Percentiles rank a stretch among this genome's conserved stretches.
These are phyloP conservation scores for Aphyosemion australe DNA, from an alignment of 2,113 vertebrate genomes.

Conservation along the genomic window DNA sequence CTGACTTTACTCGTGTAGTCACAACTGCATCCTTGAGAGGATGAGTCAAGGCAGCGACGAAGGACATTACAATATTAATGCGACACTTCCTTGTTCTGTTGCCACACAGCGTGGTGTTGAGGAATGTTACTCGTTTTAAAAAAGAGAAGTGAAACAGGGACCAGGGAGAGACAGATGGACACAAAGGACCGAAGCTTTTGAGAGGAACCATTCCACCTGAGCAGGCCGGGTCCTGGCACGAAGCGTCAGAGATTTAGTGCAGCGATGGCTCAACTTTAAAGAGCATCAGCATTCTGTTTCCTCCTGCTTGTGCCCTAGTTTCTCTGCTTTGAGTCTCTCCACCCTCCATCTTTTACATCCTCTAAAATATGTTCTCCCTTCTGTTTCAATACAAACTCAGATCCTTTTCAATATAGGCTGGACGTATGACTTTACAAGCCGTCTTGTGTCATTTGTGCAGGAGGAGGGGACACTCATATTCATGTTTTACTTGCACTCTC, in stretches of 20 bases:
- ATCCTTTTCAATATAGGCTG: no score
- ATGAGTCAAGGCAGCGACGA: constrained; percentile 5
- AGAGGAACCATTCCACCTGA: constrained; percentile 27
- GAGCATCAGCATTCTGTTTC: constrained; percentile 30
- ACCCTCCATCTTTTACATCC: constrained; percentile 25
- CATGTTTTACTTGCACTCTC: constrained; percentile 5
- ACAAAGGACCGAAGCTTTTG: constrained; percentile 24
- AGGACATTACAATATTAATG: constrained; percentile 32
- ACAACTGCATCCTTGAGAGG: constrained; percentile 13
- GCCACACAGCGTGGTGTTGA: not conserved
- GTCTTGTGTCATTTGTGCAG: no score
- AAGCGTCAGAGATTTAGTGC: constrained; percentile 31
- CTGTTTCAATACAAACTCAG: not conserved
- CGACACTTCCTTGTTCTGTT: not conserved
- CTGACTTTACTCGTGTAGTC: not conserved
- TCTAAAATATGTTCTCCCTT: constrained; percentile 14
- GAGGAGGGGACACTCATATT: no score
- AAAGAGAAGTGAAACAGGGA: not conserved
- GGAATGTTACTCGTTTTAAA: not conserved
- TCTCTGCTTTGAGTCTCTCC: constrained; percentile 26
- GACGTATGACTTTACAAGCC: not conserved
- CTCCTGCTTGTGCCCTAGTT: constrained; percentile 53
- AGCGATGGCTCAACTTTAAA: constrained; percentile 62
- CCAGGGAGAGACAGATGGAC: constrained; percentile 26
- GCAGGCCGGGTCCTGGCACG: constrained; percentile 46